Evolutionary conservation across 2,888 invertebrate species (phyloP).

Genomic region (Cyrtodaria siliqua): DNA sequence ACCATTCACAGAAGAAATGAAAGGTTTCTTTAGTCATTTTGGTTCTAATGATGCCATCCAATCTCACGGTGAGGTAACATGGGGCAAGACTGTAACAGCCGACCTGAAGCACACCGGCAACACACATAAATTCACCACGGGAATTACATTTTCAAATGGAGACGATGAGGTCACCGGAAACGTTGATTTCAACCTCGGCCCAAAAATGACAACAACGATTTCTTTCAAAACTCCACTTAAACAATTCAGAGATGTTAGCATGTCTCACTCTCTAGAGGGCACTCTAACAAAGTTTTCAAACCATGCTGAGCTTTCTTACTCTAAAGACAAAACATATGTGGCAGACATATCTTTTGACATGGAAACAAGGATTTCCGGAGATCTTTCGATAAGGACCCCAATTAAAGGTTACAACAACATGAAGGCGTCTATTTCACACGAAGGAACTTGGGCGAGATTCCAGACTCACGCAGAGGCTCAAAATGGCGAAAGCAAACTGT

Average conservation of each 20-base stretch:
- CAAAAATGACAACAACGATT: conserved; percentile 22
- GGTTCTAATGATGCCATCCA: conserved; percentile 29
- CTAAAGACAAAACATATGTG: conserved; percentile 21
- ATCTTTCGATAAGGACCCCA: conserved; percentile 34
- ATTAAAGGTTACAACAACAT: conserved; percentile 36
- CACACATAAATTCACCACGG: conserved; percentile 5
- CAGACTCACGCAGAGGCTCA: conserved; percentile 28
- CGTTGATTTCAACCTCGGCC: conserved; percentile 22
- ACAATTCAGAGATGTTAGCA: conserved; percentile 11
- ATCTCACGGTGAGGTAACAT: conserved; percentile 30
- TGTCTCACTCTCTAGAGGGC: conserved; percentile 37
- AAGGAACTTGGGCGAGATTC: conserved; percentile 24
- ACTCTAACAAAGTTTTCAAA: conserved; percentile 18
- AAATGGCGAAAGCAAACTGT: conserved; percentile 12
- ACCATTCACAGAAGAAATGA: conserved; percentile 32
- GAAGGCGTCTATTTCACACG: conserved; percentile 35
- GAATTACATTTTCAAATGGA: conserved; percentile 24
- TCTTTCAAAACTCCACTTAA: conserved; percentile 35
- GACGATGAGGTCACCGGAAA: conserved; percentile 10
- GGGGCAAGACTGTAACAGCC: conserved; percentile 14
- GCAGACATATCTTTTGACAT: conserved; percentile 18
- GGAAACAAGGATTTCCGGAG: background rate
- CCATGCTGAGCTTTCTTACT: conserved; percentile 28
- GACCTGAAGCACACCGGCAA: conserved; percentile 36
- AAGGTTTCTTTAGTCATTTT: conserved; percentile 17